Base-by-base conservation (phyloP, 2,888 invertebrate species). In the Esperia sulphurella region DNA sequence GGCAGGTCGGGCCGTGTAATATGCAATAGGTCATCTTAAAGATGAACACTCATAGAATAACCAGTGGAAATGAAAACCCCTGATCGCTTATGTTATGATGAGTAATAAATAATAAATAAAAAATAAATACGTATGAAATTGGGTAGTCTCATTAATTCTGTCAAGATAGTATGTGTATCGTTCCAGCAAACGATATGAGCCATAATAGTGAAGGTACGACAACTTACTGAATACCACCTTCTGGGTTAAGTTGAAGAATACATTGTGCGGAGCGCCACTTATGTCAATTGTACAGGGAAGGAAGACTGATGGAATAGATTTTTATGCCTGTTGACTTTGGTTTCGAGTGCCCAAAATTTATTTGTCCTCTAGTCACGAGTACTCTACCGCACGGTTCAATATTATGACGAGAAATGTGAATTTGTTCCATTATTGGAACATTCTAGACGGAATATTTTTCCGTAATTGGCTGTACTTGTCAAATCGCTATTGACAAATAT, bases 241-340 rank as follows among this genome's bases (percentile, higher is more conserved):
- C 5, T 21, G 21, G 21, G 21, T 21, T 21, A 21, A 33, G 33
- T 10, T 33, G 9, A 37, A 37, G 6, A 29, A 30, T 12, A 29
- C n/a, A 30, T n/a, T 41, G 10, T 13, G 39, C 39, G 14, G 9
- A 10, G 3, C 1, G 3, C 12, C n/a, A 41, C 41, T 30, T 41
- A 30, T 13, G 30, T 7, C 41, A 30, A 41, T 30, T 41, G 41
- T 41, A 29, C 41, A 10, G 8, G 30, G 43, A 29, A 38, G 38
- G 12, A 30, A 14, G 48, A 50, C 46, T n/a, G n/a, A 35, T 1
- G n/a, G 58, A 58, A 68, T 61, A 67, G 62, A 63, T 64, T 68
- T 65, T 70, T 64, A 69, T 68, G 71, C 64, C 59, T 76, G 74
- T 81, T 81, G 77, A 81, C 70, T 79, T 74, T 74, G 66, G 74